phyloP scores from a whole-genome alignment of 2,797 vertebrate species.

The Rhabdomys pumilio region DNA sequence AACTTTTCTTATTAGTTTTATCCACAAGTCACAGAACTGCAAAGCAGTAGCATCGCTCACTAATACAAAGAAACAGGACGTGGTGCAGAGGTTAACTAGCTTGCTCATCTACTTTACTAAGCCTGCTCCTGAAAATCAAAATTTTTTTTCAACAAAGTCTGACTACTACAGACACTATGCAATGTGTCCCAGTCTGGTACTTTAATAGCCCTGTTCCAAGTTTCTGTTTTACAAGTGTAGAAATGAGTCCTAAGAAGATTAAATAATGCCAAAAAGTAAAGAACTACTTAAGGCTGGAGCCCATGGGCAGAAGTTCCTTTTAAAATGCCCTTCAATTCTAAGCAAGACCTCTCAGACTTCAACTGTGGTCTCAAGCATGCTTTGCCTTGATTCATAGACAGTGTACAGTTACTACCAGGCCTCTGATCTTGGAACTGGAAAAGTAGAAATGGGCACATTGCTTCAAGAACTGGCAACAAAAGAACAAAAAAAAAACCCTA shows the following conservation, averaged over 20 bases:
- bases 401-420: background rate
- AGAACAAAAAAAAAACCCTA: background rate
- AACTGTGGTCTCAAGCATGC: background rate
- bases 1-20: background rate
- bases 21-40: background rate
- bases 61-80: conserved; percentile 53
- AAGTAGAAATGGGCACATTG: background rate
- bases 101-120: background rate
- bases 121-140: background rate
- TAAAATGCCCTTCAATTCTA: conserved; percentile 9
- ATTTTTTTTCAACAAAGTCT: background rate
- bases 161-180: background rate
- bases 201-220: background rate
- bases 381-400: background rate
- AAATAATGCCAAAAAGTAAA: background rate
- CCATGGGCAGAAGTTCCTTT: background rate
- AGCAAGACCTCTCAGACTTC: background rate
- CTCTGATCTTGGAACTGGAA: background rate
- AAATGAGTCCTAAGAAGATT: conserved; percentile 24
- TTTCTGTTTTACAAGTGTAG: conserved; percentile 1
- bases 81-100: background rate
- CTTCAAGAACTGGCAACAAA: conserved; percentile 13
- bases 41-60: background rate
- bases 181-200: background rate
- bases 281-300: background rate